phyloP scores from a whole-genome alignment of 1,140 invertebrate genomes.

The Trialeurodes vaporariorum region DNA sequence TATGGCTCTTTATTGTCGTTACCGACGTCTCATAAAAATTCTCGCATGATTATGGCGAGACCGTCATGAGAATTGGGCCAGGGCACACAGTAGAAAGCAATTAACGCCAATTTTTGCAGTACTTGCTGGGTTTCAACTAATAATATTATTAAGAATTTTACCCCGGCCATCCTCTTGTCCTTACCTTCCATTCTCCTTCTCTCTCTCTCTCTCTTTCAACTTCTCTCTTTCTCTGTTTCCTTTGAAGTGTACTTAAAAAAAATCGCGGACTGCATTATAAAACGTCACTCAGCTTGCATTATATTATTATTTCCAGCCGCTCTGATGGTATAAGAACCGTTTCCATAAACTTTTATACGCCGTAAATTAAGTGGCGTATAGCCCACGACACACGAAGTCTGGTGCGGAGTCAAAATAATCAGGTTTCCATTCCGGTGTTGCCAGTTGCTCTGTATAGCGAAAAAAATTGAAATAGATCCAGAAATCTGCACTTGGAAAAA shows the following conservation, averaged over 20 bases:
- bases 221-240: not conserved
- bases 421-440: too few relatives aligned
- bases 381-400: not conserved
- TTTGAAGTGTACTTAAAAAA: not conserved
- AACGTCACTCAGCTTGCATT: not conserved
- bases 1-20: not conserved
- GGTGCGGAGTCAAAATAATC: too few relatives aligned
- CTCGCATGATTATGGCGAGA: too few relatives aligned
- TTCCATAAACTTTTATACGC: not conserved
- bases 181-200: too few relatives aligned
- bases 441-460: too few relatives aligned
- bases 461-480: too few relatives aligned
- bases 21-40: too few relatives aligned
- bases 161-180: too few relatives aligned
- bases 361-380: constrained; percentile 1
- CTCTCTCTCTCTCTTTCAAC: too few relatives aligned
- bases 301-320: not conserved
- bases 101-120: not conserved
- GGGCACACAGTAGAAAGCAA: not conserved
- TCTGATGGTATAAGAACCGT: too few relatives aligned
- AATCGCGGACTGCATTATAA: not conserved
- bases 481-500: too few relatives aligned
- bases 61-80: too few relatives aligned
- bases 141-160: not conserved
- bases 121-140: not conserved